A percentile compares a stretch with the other conserved stretches of the same genome.
Conservation (phyloP, 1,140 invertebrate species). For the Drosophila lini region DNA sequence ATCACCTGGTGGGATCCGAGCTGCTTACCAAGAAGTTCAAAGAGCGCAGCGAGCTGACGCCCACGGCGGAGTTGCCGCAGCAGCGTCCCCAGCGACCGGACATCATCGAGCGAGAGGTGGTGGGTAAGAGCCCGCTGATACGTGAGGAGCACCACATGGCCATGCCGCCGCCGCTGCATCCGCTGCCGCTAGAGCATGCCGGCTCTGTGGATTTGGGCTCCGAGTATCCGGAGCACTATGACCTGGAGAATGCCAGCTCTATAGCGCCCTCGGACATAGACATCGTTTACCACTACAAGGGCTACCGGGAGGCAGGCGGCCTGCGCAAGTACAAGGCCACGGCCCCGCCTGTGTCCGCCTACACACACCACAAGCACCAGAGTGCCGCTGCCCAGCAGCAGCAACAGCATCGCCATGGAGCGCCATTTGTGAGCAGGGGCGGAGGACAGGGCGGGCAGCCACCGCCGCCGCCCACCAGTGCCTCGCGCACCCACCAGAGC, state of each 20-base stretch:
- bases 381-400: conserved; percentile 85
- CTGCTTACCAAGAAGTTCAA: conserved; percentile 94
- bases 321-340: conserved; percentile 93
- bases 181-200: conserved; percentile 88
- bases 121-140: conserved; percentile 90
- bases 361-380: conserved; percentile 91
- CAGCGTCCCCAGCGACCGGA: conserved; percentile 93
- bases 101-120: conserved; percentile 95
- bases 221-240: conserved; percentile 97
- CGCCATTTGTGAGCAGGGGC: conserved; percentile 87
- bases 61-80: conserved; percentile 86
- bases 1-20: conserved; percentile 91
- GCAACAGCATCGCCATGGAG: conserved; percentile 88
- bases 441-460: conserved; percentile 87
- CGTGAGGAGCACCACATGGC: conserved; percentile 91
- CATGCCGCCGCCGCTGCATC: conserved; percentile 88
- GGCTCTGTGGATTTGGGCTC: conserved; percentile 89
- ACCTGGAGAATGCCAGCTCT: conserved; percentile 98
- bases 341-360: conserved; percentile 89
- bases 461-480: conserved; percentile 85
- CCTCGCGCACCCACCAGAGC: conserved; percentile 91
- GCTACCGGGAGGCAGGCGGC: conserved; percentile 91
- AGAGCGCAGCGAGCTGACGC: conserved; percentile 89
- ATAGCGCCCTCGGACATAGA: conserved; percentile 99
- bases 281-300: conserved; percentile 98